Conservation (phyloP, 2,888 invertebrate genomes). For the Xiphydria camelus region DNA sequence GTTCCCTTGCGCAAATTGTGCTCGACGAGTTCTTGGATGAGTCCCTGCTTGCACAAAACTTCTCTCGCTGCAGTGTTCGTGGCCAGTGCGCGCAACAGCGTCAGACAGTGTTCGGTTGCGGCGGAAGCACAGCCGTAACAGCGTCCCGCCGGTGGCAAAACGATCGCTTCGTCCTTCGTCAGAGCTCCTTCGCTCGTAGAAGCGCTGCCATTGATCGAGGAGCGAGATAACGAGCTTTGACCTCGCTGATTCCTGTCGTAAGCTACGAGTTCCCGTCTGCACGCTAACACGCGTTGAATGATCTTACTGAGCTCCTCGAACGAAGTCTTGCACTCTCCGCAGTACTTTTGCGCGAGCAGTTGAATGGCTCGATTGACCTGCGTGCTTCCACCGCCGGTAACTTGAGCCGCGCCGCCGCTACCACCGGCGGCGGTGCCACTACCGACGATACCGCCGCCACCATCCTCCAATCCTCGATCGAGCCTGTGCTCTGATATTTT, state of each 20-base stretch:
- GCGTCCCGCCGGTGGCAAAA: conserved; percentile 62
- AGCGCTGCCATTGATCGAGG: conserved; percentile 7
- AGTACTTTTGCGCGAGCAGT: conserved; percentile 91
- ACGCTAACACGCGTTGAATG: conserved; percentile 88
- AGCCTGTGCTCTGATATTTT: conserved; percentile 86
- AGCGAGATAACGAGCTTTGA: conserved; percentile 36
- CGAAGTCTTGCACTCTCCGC: conserved; percentile 90
- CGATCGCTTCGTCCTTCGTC: conserved; percentile 30
- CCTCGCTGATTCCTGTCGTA: conserved; percentile 87
- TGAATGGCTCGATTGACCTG: conserved; percentile 93
- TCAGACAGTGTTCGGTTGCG: conserved; percentile 92
- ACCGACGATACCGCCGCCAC: too few relatives aligned
- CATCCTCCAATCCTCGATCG: conserved; percentile 66
- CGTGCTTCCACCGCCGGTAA: conserved; percentile 57
- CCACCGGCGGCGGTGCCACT: too few relatives aligned
- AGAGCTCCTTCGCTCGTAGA: conserved; percentile 18
- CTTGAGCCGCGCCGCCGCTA: conserved; percentile 61
- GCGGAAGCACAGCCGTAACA: conserved; percentile 90
- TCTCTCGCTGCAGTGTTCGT: conserved; percentile 76
- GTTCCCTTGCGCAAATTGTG: conserved; percentile 88
- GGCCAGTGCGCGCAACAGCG: conserved; percentile 85
- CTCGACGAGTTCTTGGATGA: conserved; percentile 87
- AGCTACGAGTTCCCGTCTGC: conserved; percentile 85
- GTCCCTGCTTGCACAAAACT: conserved; percentile 78
- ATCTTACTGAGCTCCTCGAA: conserved; percentile 93